Evolutionary conservation across 1,140 invertebrate genomes (phyloP).

Genomic region (Adoxophyes honmai): DNA sequence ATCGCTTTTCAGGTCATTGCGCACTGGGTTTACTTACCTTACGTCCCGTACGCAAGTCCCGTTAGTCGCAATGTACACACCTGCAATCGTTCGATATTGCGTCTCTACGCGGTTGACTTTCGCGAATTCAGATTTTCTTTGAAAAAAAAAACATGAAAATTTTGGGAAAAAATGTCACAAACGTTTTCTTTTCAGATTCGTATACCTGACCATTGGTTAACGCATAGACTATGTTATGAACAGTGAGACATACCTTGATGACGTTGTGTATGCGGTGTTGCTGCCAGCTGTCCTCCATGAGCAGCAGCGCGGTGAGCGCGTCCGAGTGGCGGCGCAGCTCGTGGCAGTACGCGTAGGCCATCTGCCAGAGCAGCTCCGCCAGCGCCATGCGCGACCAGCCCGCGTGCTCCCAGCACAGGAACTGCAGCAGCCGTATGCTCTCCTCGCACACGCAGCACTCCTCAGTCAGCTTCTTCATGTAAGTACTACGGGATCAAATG

Average conservation of each 20-base stretch:
- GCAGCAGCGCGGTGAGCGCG: slow-evolving; percentile 89
- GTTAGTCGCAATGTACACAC: too few relatives aligned
- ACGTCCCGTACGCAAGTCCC: too few relatives aligned
- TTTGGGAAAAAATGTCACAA: too few relatives aligned
- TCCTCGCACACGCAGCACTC: slow-evolving; percentile 95
- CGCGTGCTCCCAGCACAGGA: slow-evolving; percentile 97
- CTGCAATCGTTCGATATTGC: too few relatives aligned
- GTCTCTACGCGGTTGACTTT: too few relatives aligned
- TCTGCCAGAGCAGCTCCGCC: slow-evolving; percentile 94
- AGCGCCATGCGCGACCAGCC: slow-evolving; percentile 93
- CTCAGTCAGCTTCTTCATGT: slow-evolving; percentile 97
- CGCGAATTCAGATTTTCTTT: too few relatives aligned
- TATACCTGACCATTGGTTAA: too few relatives aligned
- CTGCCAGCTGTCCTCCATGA: slow-evolving; percentile 98
- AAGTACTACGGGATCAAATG: slow-evolving; percentile 82
- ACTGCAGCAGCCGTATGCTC: slow-evolving; percentile 91
- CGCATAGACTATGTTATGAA: too few relatives aligned
- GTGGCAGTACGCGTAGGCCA: slow-evolving; percentile 96
- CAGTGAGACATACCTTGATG: slow-evolving; percentile 81
- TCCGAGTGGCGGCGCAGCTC: slow-evolving; percentile 95
- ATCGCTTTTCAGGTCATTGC: too few relatives aligned
- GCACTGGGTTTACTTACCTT: too few relatives aligned
- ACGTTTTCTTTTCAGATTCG: too few relatives aligned
- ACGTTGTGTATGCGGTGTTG: slow-evolving; percentile 94
- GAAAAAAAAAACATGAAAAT: too few relatives aligned